Conservation (phyloP, 2,797 vertebrate species). For the Callimico goeldii region DNA sequence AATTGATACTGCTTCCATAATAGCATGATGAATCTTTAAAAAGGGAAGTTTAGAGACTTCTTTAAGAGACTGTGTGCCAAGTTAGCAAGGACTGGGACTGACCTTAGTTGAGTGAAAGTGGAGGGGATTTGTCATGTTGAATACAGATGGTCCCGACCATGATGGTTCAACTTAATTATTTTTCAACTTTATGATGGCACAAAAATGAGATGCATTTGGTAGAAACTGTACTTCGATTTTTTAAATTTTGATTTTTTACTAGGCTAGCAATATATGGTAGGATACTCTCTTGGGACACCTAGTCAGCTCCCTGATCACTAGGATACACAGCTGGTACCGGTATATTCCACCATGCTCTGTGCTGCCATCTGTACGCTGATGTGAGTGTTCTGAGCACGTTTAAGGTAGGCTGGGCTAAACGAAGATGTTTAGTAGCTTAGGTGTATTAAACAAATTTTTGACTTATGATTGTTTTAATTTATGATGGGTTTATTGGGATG, state of each 20-base stretch:
- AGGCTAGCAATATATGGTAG: not conserved
- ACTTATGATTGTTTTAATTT: not conserved
- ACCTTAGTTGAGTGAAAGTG: not conserved
- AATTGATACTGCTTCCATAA: not conserved
- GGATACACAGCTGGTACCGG: no score
- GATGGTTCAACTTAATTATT: not conserved
- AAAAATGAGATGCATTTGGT: not conserved
- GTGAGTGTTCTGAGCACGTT: not conserved
- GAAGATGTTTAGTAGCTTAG: not conserved
- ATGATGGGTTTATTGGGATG: not conserved
- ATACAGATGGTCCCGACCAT: not conserved
- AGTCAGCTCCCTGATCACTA: not conserved
- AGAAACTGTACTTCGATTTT: not conserved
- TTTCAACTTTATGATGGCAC: not conserved
- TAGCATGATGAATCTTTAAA: not conserved
- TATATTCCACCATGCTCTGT: not conserved
- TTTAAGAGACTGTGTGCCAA: not conserved
- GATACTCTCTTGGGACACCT: not conserved
- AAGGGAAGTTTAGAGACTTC: not conserved
- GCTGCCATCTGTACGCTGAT: not conserved
- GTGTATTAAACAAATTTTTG: not conserved
- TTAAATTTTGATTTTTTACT: not conserved
- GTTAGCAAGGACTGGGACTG: not conserved
- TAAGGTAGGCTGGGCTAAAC: not conserved
- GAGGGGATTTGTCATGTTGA: not conserved